Evolutionary conservation across 2,888 invertebrate genomes (phyloP).

Genomic region (Bruchidius siliquastri): DNA sequence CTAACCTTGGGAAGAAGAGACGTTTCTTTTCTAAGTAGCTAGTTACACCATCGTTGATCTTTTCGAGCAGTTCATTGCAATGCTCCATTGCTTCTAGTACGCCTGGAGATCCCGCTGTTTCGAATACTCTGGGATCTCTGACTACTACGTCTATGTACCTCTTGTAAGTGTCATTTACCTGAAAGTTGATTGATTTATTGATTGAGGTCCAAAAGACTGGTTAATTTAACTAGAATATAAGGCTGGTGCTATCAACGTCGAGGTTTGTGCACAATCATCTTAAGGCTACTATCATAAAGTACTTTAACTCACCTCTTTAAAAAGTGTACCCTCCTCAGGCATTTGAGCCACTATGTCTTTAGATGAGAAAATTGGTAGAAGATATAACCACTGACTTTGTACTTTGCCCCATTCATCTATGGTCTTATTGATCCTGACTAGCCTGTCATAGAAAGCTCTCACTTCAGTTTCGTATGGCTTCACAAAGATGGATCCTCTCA

Average conservation of each 20-base stretch:
- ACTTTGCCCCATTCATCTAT: conserved; percentile 84
- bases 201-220: neutral
- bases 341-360: conserved; percentile 82
- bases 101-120: conserved; percentile 62
- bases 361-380: conserved; percentile 82
- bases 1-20: conserved; percentile 62
- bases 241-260: too few species aligned
- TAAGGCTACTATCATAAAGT: too few species aligned
- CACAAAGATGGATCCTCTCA: conserved; percentile 82
- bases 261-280: too few species aligned
- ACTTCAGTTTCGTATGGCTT: conserved; percentile 73
- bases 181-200: conserved; percentile 4
- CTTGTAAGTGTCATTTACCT: conserved; percentile 61
- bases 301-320: conserved; percentile 58
- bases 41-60: conserved; percentile 77
- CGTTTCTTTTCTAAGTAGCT: conserved; percentile 81
- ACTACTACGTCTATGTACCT: conserved; percentile 60
- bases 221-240: too few species aligned
- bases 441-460: conserved; percentile 70
- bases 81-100: conserved; percentile 66
- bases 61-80: conserved; percentile 66
- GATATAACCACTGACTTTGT: conserved; percentile 80
- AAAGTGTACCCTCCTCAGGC: conserved; percentile 78
- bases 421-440: conserved; percentile 63
- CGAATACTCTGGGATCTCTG: conserved; percentile 61